These are phyloP conservation scores for Paracentrotus lividus DNA, from an alignment of 53 echinoderm and acorn worm genomes.

Conservation along the genomic window DNA sequence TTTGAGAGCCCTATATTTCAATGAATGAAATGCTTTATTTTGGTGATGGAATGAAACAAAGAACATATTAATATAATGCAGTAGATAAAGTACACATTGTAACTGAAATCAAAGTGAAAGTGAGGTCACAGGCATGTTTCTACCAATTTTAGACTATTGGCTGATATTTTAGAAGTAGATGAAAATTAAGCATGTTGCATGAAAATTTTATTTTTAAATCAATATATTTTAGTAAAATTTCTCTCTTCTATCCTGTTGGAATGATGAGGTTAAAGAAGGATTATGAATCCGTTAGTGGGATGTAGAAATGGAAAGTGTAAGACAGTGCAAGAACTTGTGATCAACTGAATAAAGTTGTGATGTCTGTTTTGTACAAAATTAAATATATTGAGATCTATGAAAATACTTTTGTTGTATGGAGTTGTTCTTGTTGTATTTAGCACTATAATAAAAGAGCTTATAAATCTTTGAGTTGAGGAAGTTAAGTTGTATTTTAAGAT, in stretches of 20 bases:
- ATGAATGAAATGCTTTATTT: neutral
- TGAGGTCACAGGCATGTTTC: neutral
- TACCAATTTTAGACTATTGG: neutral
- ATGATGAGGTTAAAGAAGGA: neutral
- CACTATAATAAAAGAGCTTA: too few species aligned
- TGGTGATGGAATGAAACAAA: neutral
- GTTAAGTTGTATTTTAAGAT: too few species aligned
- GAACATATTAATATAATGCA: neutral
- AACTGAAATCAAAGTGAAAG: neutral
- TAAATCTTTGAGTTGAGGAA: too few species aligned
- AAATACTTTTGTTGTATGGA: neutral
- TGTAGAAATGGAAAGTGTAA: neutral
- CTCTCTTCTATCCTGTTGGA: neutral
- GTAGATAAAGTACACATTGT: neutral
- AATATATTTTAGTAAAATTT: neutral
- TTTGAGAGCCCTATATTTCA: neutral
- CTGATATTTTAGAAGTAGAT: neutral
- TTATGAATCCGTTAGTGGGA: neutral
- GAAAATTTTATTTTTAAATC: neutral
- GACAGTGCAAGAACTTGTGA: neutral
- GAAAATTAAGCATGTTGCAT: constrained; percentile 6
- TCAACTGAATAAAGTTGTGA: neutral
- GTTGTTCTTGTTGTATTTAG: neutral
- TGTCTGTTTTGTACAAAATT: constrained; percentile 9
- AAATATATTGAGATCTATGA: constrained; percentile 10